A percentile compares a stretch with the other conserved stretches of the same genome.
Evolutionary conservation across 2,797 vertebrate species (phyloP).

Genomic region (Phoebastria nigripes): DNA sequence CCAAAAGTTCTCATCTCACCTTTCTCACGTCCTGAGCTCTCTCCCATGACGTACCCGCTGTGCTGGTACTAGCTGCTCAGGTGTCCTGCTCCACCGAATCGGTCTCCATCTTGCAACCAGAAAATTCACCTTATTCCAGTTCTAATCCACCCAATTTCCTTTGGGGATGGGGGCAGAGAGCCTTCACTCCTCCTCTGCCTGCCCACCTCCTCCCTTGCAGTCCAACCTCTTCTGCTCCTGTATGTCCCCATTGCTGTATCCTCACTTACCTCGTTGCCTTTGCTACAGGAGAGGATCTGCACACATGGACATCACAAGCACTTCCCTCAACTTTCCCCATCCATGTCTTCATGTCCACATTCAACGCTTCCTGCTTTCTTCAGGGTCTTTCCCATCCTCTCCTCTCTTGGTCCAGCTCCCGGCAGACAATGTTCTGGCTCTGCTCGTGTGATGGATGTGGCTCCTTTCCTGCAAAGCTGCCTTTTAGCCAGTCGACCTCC

Average conservation of each 20-base stretch:
- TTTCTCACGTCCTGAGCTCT: neutral
- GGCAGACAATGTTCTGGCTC: neutral
- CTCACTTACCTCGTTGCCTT: neutral
- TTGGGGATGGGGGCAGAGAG: neutral
- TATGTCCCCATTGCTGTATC: neutral
- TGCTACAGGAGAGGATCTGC: neutral
- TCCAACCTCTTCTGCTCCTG: neutral
- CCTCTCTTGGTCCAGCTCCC: neutral
- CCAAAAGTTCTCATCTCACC: neutral
- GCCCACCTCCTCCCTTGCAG: neutral
- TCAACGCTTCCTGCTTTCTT: neutral
- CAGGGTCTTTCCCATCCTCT: neutral
- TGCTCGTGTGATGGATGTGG: neutral
- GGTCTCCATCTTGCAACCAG: neutral
- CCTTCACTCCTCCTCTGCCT: neutral
- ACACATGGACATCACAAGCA: neutral
- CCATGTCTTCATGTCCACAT: neutral
- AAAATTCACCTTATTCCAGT: neutral
- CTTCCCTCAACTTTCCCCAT: neutral
- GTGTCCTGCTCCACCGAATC: neutral
- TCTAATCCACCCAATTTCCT: rapidly evolving
- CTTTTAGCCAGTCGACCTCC: neutral
- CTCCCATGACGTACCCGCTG: rapidly evolving
- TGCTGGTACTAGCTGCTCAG: neutral
- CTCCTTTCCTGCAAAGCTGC: neutral